Evolutionary conservation across 2,113 vertebrate genomes (phyloP).

Genomic region (Colius striatus): DNA sequence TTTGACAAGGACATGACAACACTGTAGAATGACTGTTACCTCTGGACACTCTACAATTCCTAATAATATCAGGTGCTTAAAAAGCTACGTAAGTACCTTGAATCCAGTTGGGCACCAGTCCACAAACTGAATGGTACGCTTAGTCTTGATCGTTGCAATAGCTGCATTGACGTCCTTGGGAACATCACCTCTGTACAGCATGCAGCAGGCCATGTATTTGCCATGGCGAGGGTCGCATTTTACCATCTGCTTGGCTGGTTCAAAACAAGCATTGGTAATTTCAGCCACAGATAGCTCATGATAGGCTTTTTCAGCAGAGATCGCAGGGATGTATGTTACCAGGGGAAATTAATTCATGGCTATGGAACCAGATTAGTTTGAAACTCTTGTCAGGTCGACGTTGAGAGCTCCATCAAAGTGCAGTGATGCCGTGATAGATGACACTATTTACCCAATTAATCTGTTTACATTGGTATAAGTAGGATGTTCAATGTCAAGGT

Average conservation of each 20-base stretch:
- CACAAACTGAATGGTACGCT: constrained; percentile 76
- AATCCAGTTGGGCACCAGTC: constrained; percentile 79
- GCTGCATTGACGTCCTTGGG: constrained; percentile 79
- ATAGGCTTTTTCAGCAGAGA: constrained; percentile 88
- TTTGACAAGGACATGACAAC: background rate
- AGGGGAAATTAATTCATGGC: constrained; percentile 88
- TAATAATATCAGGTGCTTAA: background rate
- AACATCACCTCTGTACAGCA: constrained; percentile 74
- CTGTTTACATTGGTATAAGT: constrained; percentile 77
- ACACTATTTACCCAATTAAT: constrained; percentile 77
- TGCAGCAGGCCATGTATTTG: constrained; percentile 79
- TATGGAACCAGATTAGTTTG: constrained; percentile 84
- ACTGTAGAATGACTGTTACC: background rate
- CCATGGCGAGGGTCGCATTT: constrained; percentile 88
- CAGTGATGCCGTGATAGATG: constrained; percentile 76
- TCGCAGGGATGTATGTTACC: constrained; percentile 85
- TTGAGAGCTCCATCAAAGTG: constrained; percentile 77
- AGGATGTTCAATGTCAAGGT: constrained; percentile 74
- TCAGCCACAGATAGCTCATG: constrained; percentile 90
- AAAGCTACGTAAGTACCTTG: constrained; percentile 40
- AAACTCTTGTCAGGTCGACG: constrained; percentile 76
- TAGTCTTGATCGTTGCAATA: constrained; percentile 76
- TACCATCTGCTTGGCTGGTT: constrained; percentile 90
- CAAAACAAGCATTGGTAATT: constrained; percentile 87
- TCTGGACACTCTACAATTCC: background rate